Base-by-base conservation (phyloP, 1,140 invertebrate genomes). In the Microplitis mediator region DNA sequence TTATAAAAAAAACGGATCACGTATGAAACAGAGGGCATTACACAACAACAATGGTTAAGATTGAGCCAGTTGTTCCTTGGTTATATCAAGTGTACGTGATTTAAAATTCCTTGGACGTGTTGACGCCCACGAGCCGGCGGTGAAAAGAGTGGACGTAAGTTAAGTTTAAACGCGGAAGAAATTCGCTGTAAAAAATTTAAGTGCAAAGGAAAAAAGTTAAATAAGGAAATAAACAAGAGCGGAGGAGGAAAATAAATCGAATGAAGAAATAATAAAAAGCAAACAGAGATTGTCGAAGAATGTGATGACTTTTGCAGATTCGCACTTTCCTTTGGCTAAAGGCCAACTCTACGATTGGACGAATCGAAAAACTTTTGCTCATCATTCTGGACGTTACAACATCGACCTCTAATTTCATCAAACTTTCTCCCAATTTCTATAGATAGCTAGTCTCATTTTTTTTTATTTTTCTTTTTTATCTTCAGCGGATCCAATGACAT, bases 301-400 rank as follows among this genome's bases (percentile, higher is more conserved):
- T 56, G 65, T 6, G 23, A 45, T 35, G 50, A 56, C 51, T 68
- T 68, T 68, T 68, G 65, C 65, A 68, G 51, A 68, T 56, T 68
- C 31, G 52, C 65, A 68, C 65, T 68, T 51, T 68, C 31, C n/a
- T 56, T 54, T 64, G 51, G 65, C n/a, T 3, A 31, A 35, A 11
- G 31, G 65, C 65, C 65, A 68, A 54, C 11, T 4, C 5, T 14
- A 66, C 36, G 62, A 64, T 64, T 39, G 32, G 13, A 68, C 9
- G 13, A 56, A 56, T 68, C 65, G n/a, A 68, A 68, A 51, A 14
- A 68, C 35, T 64, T 13, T 13, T 39, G 3, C 36, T 13, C 11
- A n/a, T 39, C n/a, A 64, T 6, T 39, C 32, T 11, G 36, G n/a
- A 39, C 35, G 58, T 64, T 64, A 64, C 62, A 64, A 45, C 39